These are phyloP conservation scores for Pionites leucogaster DNA, from an alignment of 2,113 vertebrate genomes.

Conservation along the genomic window DNA sequence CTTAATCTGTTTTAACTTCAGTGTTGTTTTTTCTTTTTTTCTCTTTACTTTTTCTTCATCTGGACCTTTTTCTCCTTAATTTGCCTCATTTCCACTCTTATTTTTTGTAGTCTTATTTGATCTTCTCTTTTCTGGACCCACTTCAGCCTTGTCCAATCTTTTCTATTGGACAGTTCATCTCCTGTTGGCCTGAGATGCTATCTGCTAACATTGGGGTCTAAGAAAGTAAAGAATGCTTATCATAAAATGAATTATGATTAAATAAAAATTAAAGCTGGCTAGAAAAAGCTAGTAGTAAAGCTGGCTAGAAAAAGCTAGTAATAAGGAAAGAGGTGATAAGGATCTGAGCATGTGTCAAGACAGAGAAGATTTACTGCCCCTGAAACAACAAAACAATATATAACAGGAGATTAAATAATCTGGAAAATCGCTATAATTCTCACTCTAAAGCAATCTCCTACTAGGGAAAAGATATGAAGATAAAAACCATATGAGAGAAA, in stretches of 20 bases:
- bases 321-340: slow-evolving; percentile 10
- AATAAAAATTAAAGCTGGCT: not conserved
- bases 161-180: not conserved
- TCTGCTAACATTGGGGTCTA: not conserved
- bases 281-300: slow-evolving; percentile 12
- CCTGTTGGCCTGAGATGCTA: not conserved
- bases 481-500: not conserved
- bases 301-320: slow-evolving; percentile 8
- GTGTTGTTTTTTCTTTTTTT: not conserved
- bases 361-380: slow-evolving; percentile 13
- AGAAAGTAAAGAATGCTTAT: not conserved
- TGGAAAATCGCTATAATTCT: slow-evolving; percentile 42
- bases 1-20: not conserved
- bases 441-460: slow-evolving; percentile 4
- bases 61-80: not conserved
- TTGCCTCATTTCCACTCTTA: not conserved
- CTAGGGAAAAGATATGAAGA: not conserved
- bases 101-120: not conserved
- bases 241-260: not conserved
- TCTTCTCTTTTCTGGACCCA: not conserved
- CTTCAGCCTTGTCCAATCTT: not conserved
- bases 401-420: slow-evolving; percentile 46
- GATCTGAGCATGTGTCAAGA: not conserved
- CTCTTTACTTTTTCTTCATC: not conserved
- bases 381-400: not conserved